A percentile compares a stretch with the other conserved stretches of the same genome.
Evolutionary conservation across 2,888 invertebrate genomes (phyloP).

Genomic region (Pollenia angustigena): DNA sequence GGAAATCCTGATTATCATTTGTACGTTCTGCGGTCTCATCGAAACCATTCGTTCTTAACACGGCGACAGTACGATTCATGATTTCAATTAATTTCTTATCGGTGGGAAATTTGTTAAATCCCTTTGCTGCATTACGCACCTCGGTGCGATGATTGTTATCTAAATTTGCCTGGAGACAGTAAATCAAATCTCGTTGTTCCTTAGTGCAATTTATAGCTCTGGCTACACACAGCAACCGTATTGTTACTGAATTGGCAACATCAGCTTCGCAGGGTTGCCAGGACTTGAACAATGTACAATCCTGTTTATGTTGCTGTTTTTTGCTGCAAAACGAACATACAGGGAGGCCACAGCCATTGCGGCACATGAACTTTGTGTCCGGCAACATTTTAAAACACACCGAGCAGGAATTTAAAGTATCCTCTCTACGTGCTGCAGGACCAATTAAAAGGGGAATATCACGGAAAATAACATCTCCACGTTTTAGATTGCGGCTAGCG

Average conservation of each 20-base stretch:
- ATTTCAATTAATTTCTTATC: conserved; percentile 82
- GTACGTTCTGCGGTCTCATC: conserved; percentile 81
- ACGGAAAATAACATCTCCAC: conserved; percentile 89
- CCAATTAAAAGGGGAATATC: conserved; percentile 90
- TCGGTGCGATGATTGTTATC: conserved; percentile 82
- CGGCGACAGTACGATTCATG: conserved; percentile 83
- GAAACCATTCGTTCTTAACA: conserved; percentile 83
- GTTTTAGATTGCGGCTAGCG: conserved; percentile 87
- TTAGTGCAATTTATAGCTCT: conserved; percentile 82
- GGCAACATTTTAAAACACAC: conserved; percentile 86
- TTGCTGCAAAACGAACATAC: conserved; percentile 89
- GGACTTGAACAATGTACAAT: conserved; percentile 87
- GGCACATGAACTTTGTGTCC: conserved; percentile 85
- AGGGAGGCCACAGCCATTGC: conserved; percentile 88
- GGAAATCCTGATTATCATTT: conserved; percentile 81
- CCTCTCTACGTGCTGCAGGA: conserved; percentile 86
- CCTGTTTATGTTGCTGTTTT: conserved; percentile 86
- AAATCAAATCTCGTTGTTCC: conserved; percentile 81
- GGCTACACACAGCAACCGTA: conserved; percentile 81
- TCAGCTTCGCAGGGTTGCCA: conserved; percentile 85
- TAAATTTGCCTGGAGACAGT: conserved; percentile 82
- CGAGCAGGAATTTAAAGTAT: conserved; percentile 87
- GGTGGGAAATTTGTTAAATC: conserved; percentile 82
- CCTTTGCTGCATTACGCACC: conserved; percentile 81
- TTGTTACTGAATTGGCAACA: conserved; percentile 81